Evolutionary conservation across 1,140 invertebrate species (phyloP), one percentile per base, ranked within the genome.

Genomic region (Schlechtendalia chinensis): DNA sequence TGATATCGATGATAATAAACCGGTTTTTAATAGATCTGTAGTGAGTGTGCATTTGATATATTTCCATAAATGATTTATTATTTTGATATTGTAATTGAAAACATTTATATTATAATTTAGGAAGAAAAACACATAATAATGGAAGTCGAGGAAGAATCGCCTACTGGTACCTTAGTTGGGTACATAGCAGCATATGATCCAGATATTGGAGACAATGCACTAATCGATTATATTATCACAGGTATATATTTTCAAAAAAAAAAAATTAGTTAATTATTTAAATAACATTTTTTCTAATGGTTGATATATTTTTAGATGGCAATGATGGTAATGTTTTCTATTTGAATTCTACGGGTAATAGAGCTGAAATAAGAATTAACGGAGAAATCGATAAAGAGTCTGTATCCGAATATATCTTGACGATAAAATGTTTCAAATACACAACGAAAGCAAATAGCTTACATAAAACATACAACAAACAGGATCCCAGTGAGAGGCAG

Each of bases 1-100:
- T 4, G 93, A 95, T 83, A 89, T 93, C 16, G 93, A 95, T 83
- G 93, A 95, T 84, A 92, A 94, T 83, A 89, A 91, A 74, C 93
- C 93, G 0, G 87, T 89, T 69, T 94, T 95, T 82, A 88, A 88
- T 11, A 88, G 92, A 82, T 90, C 88, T 63, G 84, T 90, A 75
- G 92, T 93, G 83, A 90, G 88, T 85, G 59, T 81, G 59, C 11
- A 82, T 80, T 61, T 17, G 5, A 24, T 81, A 39, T 32, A 72
- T 72, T 74, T 29, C 27, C 27, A 63, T 17, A 12, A 12, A 5
- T 12, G 5, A 19, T 12, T 39, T 12, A n/a, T n/a, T n/a, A n/a
- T n/a, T n/a, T n/a, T n/a, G n/a, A n/a, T n/a, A n/a, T n/a, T n/a
- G n/a, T n/a, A n/a, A n/a, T n/a, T n/a, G n/a, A n/a, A n/a, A n/a